Percentiles rank a stretch among this genome's conserved stretches.
phyloP scores from a whole-genome alignment of 2,888 invertebrate genomes.

The Philereme vetulata region DNA sequence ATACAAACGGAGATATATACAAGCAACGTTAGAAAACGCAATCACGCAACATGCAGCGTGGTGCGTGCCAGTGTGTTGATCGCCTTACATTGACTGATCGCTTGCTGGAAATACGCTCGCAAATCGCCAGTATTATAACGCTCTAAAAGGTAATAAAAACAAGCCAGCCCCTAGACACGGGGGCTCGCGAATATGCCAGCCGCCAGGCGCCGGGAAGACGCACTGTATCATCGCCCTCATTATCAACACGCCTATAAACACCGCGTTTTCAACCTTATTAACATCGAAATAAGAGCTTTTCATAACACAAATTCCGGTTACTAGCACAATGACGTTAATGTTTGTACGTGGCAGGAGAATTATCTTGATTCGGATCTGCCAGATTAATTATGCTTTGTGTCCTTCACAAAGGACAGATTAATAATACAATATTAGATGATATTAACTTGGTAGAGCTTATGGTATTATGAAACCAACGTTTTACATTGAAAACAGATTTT shows the following conservation, averaged over 20 bases:
- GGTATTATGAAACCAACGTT: conserved; percentile 12
- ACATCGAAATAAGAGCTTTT: conserved; percentile 17
- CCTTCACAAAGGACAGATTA: conserved; percentile 25
- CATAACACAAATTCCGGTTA: conserved; percentile 9
- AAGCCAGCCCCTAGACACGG: conserved; percentile 37
- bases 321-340: conserved; percentile 27
- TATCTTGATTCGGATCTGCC: conserved; percentile 27
- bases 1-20: too few relatives aligned
- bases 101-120: too few relatives aligned
- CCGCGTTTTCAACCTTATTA: conserved; percentile 26
- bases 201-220: conserved; percentile 70
- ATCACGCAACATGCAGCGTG: too few relatives aligned
- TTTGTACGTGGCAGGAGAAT: conserved; percentile 26
- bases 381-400: conserved; percentile 31
- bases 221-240: conserved; percentile 72
- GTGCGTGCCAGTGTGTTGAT: too few relatives aligned
- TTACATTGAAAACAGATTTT: conserved; percentile 11
- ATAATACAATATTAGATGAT: conserved; percentile 19
- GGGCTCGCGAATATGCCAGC: conserved; percentile 56
- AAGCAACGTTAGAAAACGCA: too few relatives aligned
- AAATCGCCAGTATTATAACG: too few relatives aligned
- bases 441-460: conserved; percentile 11
- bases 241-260: conserved; percentile 51
- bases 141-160: conserved; percentile 3
- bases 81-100: too few relatives aligned